Conservation (phyloP, 2,797 vertebrate species). For the Leptatherina wallacei region DNA sequence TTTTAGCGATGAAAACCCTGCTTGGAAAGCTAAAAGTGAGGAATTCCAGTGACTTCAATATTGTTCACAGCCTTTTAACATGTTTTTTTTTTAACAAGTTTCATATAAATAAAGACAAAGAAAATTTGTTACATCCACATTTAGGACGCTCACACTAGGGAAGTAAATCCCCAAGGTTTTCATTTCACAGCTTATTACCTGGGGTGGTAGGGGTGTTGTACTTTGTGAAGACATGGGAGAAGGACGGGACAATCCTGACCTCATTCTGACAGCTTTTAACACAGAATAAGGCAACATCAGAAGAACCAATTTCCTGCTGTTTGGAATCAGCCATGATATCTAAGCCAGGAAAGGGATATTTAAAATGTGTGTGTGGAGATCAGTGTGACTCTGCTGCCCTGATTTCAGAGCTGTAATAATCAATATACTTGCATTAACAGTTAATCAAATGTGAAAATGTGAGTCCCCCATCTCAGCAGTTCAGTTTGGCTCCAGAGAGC, state of each 20-base stretch:
- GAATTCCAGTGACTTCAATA: constrained; percentile 42
- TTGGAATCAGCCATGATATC: constrained; percentile 1
- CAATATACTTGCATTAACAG: constrained; percentile 11
- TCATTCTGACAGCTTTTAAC: constrained; percentile 59
- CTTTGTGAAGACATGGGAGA: constrained; percentile 47
- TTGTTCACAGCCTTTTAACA: constrained; percentile 33
- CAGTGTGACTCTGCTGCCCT: background rate
- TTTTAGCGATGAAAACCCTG: constrained; percentile 22
- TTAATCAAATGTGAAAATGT: constrained; percentile 5
- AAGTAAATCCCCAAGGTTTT: constrained; percentile 31
- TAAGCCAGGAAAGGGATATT: constrained; percentile 13
- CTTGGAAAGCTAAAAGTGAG: constrained; percentile 37
- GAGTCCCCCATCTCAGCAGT: background rate
- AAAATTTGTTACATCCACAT: constrained; percentile 29
- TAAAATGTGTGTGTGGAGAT: constrained; percentile 1
- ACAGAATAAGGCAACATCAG: constrained; percentile 47
- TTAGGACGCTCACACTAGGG: constrained; percentile 1
- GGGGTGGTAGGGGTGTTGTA: constrained; percentile 28
- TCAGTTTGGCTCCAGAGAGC: background rate
- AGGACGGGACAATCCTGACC: constrained; percentile 53
- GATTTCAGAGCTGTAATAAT: constrained; percentile 12
- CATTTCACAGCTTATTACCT: constrained; percentile 41
- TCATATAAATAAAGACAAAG: constrained; percentile 19
- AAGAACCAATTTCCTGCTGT: constrained; percentile 49
- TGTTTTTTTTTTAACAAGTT: constrained; percentile 8